These are phyloP conservation scores for Carollia perspicillata DNA, from an alignment of 2,113 vertebrate genomes.

Conservation along the genomic window DNA sequence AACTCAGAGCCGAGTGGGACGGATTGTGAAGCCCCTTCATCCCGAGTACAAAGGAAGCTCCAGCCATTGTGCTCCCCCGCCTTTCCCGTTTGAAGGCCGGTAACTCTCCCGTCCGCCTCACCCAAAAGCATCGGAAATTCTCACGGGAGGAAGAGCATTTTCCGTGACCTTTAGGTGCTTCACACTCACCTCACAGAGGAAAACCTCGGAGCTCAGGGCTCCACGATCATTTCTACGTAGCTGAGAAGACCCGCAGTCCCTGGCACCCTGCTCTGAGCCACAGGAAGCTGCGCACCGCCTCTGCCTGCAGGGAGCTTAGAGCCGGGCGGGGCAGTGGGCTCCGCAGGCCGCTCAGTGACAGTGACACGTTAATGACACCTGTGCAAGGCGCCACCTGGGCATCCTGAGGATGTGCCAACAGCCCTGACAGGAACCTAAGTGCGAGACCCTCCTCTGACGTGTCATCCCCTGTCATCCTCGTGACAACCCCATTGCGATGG, in stretches of 20 bases:
- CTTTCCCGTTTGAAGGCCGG: not conserved
- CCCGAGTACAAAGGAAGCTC: not conserved
- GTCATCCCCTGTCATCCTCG: not conserved
- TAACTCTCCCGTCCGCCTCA: not conserved
- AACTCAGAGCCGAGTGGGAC: not conserved
- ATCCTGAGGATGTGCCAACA: fast-evolving
- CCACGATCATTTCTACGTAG: no score
- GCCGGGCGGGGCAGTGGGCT: not conserved
- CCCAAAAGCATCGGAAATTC: not conserved
- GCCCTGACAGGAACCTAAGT: fast-evolving
- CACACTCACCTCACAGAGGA: no score
- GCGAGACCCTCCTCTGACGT: fast-evolving
- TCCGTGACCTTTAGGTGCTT: no score
- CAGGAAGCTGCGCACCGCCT: fast-evolving
- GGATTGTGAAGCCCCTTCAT: not conserved
- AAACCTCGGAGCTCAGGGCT: no score
- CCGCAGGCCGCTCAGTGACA: not conserved
- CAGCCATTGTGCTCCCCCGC: not conserved
- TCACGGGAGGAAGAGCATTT: not conserved
- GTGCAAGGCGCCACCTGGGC: not conserved
- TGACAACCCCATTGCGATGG: not conserved
- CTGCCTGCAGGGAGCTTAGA: not conserved
- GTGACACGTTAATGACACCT: fast-evolving
- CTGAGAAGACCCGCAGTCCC: not conserved
- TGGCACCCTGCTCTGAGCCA: no score